Conservation (phyloP, 2,113 vertebrate genomes). For the Todiramphus saurophagus region DNA sequence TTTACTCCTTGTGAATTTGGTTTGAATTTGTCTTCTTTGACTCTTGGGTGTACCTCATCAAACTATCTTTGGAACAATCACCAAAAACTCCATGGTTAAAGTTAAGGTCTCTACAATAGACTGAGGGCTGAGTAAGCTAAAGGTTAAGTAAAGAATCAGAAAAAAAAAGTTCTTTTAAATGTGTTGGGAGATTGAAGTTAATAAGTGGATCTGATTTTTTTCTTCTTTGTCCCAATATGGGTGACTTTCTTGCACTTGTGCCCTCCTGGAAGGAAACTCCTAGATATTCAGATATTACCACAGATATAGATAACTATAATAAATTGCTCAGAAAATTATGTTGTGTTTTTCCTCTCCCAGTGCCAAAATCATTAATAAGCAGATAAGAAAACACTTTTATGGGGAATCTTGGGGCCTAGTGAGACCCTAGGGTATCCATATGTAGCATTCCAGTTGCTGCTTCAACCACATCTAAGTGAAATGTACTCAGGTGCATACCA, state of each 20-base stretch:
- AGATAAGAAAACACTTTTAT: background rate
- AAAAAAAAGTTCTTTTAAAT: background rate
- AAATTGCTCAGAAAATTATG: background rate
- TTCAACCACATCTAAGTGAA: background rate
- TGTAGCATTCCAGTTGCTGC: background rate
- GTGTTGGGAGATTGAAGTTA: background rate
- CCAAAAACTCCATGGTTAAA: background rate
- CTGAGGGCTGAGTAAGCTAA: background rate
- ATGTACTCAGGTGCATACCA: background rate
- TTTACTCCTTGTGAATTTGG: background rate
- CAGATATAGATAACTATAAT: background rate
- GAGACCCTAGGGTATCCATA: background rate
- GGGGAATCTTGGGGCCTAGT: background rate
- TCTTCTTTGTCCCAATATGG: background rate
- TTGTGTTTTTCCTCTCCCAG: background rate
- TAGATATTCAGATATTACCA: background rate
- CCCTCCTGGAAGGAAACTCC: background rate
- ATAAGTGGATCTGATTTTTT: background rate
- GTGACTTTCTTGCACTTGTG: background rate
- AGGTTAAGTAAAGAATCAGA: background rate
- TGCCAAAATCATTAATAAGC: background rate
- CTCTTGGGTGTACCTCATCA: background rate
- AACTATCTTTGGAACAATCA: background rate
- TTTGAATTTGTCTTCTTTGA: background rate
- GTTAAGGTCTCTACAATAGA: background rate